These are phyloP conservation scores for Didymodactylos carnosus DNA, from an alignment of 2,888 invertebrate species.

Conservation along the genomic window DNA sequence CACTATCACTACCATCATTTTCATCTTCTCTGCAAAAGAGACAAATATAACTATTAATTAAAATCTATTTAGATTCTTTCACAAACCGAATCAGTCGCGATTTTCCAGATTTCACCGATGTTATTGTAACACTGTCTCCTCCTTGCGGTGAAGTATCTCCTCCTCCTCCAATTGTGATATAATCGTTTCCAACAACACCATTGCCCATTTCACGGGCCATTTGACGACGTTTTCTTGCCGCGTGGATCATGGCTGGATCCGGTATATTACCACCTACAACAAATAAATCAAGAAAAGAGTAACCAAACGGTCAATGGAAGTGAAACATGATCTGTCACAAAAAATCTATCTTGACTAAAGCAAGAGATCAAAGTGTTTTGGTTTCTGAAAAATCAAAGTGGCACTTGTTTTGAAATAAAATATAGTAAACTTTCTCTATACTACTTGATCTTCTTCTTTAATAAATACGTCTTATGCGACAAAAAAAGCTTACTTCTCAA, in stretches of 20 bases:
- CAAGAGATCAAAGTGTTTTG: no score
- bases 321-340: no score
- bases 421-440: no score
- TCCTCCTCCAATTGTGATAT: constrained; percentile 32
- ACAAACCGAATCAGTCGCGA: neutral
- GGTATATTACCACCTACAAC: constrained; percentile 60
- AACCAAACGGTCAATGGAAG: neutral
- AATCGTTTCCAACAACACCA: constrained; percentile 41
- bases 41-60: no score
- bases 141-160: constrained; percentile 23
- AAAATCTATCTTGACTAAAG: no score
- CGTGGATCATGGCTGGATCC: constrained; percentile 91
- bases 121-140: neutral
- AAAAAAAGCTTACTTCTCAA: constrained; percentile 44
- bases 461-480: neutral
- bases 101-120: neutral
- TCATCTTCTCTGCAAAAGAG: constrained; percentile 47
- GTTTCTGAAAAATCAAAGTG: no score
- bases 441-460: no score
- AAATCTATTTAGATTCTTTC: neutral
- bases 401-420: no score
- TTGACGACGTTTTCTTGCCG: constrained; percentile 78
- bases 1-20: constrained; percentile 58
- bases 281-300: neutral
- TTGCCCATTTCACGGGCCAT: constrained; percentile 64